Percentiles rank a stretch among this genome's conserved stretches.
These are phyloP conservation scores for Catocala fraxini DNA, from an alignment of 2,888 invertebrate genomes.

Conservation along the genomic window DNA sequence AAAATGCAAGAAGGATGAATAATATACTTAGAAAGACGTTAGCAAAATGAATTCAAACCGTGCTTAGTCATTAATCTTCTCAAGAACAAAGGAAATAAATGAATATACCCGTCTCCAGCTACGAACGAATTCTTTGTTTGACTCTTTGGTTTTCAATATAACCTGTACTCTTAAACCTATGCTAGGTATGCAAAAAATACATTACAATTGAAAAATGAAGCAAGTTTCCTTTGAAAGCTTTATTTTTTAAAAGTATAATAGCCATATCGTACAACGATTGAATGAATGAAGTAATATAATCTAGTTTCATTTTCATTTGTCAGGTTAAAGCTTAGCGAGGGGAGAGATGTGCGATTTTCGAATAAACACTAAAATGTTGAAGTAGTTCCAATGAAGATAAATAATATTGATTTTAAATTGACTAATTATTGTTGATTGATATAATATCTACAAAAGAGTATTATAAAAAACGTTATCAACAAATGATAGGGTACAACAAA, in stretches of 20 bases:
- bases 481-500: too few relatives aligned
- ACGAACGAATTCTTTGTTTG: slow-evolving; percentile 22
- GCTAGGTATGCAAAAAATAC: slow-evolving; percentile 7
- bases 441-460: too few relatives aligned
- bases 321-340: too few relatives aligned
- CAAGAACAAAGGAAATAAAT: slow-evolving; percentile 22
- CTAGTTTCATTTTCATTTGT: too few relatives aligned
- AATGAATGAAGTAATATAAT: background rate
- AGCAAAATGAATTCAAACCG: slow-evolving; percentile 28
- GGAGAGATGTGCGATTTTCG: too few relatives aligned
- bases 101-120: slow-evolving; percentile 22
- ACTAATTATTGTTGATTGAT: too few relatives aligned
- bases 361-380: too few relatives aligned
- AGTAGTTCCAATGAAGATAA: too few relatives aligned
- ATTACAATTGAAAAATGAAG: background rate
- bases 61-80: slow-evolving; percentile 27
- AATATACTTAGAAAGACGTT: slow-evolving; percentile 31
- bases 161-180: slow-evolving; percentile 26
- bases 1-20: slow-evolving; percentile 28
- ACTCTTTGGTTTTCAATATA: slow-evolving; percentile 40
- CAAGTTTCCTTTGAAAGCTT: background rate
- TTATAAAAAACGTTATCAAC: too few relatives aligned
- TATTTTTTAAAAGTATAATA: background rate
- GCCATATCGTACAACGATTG: background rate
- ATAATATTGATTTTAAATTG: too few relatives aligned